Conservation (phyloP, 2,797 vertebrate species). For the Chelmon rostratus region DNA sequence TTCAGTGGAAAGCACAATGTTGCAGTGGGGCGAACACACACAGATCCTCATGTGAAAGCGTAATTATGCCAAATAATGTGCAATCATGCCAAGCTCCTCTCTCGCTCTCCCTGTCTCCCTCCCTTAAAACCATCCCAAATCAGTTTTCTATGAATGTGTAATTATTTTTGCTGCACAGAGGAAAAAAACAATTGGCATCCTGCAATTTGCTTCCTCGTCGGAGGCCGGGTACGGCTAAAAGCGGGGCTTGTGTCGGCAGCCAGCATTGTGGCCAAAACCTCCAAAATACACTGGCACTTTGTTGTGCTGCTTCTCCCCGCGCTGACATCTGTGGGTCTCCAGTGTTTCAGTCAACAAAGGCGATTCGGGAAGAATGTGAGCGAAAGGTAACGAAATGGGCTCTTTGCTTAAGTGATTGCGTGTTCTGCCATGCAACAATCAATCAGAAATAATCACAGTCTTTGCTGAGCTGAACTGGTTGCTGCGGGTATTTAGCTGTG, state of each 20-base stretch:
- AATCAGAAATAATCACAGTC: constrained; percentile 46
- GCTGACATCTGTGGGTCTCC: constrained; percentile 55
- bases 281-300: constrained; percentile 25
- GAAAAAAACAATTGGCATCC: constrained; percentile 53
- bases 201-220: constrained; percentile 56
- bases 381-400: constrained; percentile 41
- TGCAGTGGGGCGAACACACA: constrained; percentile 53
- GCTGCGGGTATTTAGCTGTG: constrained; percentile 4
- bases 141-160: constrained; percentile 72
- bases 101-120: constrained; percentile 15
- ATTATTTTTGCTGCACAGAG: constrained; percentile 65
- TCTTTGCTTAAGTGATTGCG: constrained; percentile 17
- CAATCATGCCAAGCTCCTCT: constrained; percentile 62
- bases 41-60: constrained; percentile 67
- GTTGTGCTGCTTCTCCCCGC: constrained; percentile 20
- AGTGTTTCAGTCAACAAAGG: constrained; percentile 24
- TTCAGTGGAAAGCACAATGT: constrained; percentile 46
- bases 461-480: constrained; percentile 14
- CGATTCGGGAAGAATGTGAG: constrained; percentile 29
- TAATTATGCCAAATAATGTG: constrained; percentile 75
- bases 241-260: constrained; percentile 27
- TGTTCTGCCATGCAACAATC: constrained; percentile 21
- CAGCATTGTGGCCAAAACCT: constrained; percentile 56
- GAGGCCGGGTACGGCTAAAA: constrained; percentile 47
- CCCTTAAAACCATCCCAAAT: constrained; percentile 62